phyloP scores from a whole-genome alignment of 2,797 vertebrate genomes.

The Acomys russatus region DNA sequence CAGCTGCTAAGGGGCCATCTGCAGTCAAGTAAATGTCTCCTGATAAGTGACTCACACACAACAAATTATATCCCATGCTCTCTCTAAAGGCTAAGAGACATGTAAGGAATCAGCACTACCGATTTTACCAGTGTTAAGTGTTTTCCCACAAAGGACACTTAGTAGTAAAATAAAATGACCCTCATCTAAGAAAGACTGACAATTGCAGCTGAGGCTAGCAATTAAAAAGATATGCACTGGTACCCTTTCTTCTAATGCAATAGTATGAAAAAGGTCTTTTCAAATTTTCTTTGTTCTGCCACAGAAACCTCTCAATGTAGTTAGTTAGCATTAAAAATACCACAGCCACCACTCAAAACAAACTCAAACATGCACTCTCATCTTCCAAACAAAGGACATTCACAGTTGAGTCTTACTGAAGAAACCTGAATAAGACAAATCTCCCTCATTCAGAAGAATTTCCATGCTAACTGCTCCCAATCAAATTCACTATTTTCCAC shows the following conservation, averaged over 20 bases:
- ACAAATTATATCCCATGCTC: background rate
- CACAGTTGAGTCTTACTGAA: slow-evolving; percentile 12
- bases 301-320: slow-evolving; percentile 48
- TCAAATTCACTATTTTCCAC: slow-evolving; percentile 49
- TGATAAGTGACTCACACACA: background rate
- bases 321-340: slow-evolving; percentile 55
- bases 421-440: slow-evolving; percentile 57
- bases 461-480: slow-evolving; percentile 66
- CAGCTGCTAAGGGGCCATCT: background rate
- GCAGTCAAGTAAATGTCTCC: background rate
- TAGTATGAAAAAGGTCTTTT: slow-evolving; percentile 22
- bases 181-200: slow-evolving; percentile 86
- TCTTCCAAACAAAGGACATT: slow-evolving; percentile 65
- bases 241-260: slow-evolving; percentile 85
- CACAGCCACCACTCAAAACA: slow-evolving; percentile 33
- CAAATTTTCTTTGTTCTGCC: slow-evolving; percentile 63
- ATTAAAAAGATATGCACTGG: slow-evolving; percentile 94
- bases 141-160: slow-evolving; percentile 84
- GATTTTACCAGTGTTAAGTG: slow-evolving; percentile 87
- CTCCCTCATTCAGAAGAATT: slow-evolving; percentile 65
- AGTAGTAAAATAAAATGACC: slow-evolving; percentile 84
- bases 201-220: slow-evolving; percentile 87
- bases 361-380: slow-evolving; percentile 1
- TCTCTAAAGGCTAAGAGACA: slow-evolving; percentile 40
- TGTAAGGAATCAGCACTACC: slow-evolving; percentile 63